Evolutionary conservation across 2,888 invertebrate species (phyloP), one percentile per base, ranked within the genome.

Genomic region (Cinara cedri): DNA sequence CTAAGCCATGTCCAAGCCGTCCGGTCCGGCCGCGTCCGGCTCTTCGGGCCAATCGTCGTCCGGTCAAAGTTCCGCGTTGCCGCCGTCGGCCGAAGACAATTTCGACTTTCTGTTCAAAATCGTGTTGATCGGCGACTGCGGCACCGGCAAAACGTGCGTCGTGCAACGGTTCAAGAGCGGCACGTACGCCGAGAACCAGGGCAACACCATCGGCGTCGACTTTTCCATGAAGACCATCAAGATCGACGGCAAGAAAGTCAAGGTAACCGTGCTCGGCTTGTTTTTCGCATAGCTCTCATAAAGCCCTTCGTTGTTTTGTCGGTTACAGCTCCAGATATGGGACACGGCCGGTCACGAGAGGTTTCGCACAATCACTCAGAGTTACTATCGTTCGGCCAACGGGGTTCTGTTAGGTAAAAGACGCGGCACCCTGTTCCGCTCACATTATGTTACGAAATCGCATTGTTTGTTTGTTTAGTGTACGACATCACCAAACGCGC

Each of bases 161-260:
- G 96, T 98, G 81, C 97, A 97, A 87, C 90, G 97, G 83, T 94
- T 98, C 87, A 96, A 96, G 86, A 95, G 96, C 82, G 98, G 97
- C 81, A 96, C 95, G 84, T 98, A 95, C 85, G 92, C 96, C 83
- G 97, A 98, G 87, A 89, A 94, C 83, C 96, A 97, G 87, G 96
- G 96, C 81, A 97, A 95, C 86, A 98, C 98, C 68, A 98, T 98
- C 85, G 97, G 97, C 82, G 97, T 98, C 80, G 97, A 98, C 87
- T 98, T 98, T 88, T 97, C 97, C 82, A 98, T 97, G 97, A 97
- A 97, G 90, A 97, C 97, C 75, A 90, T 98, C 57, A 89, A 93
- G 83, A 92, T 97, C 68, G 97, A 97, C 86, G 95, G 94, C 74
- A 97, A 97, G 87, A 92, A 93, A 88, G 93, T 97, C 83, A 98